Evolutionary conservation across 2,888 invertebrate genomes (phyloP), one percentile per base, ranked within the genome.

Genomic region (Idaea biselata): DNA sequence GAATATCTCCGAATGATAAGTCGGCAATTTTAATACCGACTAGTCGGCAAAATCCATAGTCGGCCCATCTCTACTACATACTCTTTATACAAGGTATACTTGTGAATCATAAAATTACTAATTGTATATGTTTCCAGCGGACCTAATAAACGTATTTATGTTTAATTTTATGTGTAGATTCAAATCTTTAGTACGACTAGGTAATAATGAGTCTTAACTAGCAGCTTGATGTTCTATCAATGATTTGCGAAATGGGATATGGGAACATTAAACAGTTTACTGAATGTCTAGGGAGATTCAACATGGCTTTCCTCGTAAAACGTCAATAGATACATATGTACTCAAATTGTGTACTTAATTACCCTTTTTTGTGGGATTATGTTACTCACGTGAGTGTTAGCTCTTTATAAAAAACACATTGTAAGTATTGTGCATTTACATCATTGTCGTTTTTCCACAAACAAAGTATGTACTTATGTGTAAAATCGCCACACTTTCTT

Each of bases 11-110:
- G n/a, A n/a, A n/a, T n/a, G n/a, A n/a, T n/a, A n/a, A n/a, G n/a
- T n/a, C n/a, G n/a, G n/a, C n/a, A n/a, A n/a, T n/a, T n/a, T n/a
- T n/a, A n/a, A n/a, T n/a, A n/a, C n/a, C n/a, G n/a, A n/a, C n/a
- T n/a, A n/a, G n/a, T n/a, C n/a, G n/a, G n/a, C n/a, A n/a, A n/a
- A n/a, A n/a, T n/a, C n/a, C n/a, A n/a, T n/a, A n/a, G n/a, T n/a
- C n/a, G n/a, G n/a, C n/a, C n/a, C n/a, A n/a, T n/a, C n/a, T n/a
- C n/a, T n/a, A n/a, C n/a, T n/a, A 58, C 16, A 31, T 63, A 65
- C 59, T 63, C 54, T 54, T 33, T 58, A 54, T 53, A 60, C 11
- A 16, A 55, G 59, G 63, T 7, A 14, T 44, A 44, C 7, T 44
- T 44, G 44, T 44, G 44, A 44, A 44, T 7, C 6, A 44, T 44